Base-by-base conservation (phyloP, 2,113 vertebrate genomes). In the Tympanuchus pallidicinctus region DNA sequence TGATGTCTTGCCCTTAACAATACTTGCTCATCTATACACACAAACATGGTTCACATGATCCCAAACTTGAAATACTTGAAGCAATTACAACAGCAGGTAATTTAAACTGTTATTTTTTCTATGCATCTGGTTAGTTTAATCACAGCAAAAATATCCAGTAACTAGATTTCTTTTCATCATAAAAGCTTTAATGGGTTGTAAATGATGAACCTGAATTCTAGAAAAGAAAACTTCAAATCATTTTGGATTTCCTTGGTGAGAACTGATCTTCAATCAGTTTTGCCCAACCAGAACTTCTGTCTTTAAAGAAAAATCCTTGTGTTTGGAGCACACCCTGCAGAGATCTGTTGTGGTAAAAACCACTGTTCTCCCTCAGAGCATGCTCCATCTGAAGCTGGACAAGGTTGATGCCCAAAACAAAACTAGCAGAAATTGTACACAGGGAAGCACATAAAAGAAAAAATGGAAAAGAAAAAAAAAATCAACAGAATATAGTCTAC, bases 351-450 rank as follows among this genome's bases (percentile, higher is more conserved):
- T 65, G 52, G 57, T 69, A 75, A 78, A 93, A 88, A 38, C 8
- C 32, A 63, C 84, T 59, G 20, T 21, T 92, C 47, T 72, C 52
- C 22, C 42, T 77, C 63, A 1, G 1, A 93, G 65, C 40, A 42
- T 5, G 38, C 48, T 93, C 73, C 61, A 45, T 80, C 16, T 82
- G 69, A 48, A 95, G n/a, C 40, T 84, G n/a, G 5, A 82, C 14
- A 52, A n/a, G 7, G 42, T 43, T 78, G 47, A 65, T 91, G 79
- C 48, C 78, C 90, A 91, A 94, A 96, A 74, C 91, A 86, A 94
- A 90, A 91, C 76, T 91, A 57, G 43, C 3, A 1, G 40, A 30
- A 25, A 92, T 2, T 11, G 59, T n/a, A 74, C 11, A 13, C 2
- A 73, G 30, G 7, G 30, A 88, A 81, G 10, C 77, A 52, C 40